Percentiles rank a stretch among this genome's conserved stretches.
phyloP scores from a whole-genome alignment of 1,140 invertebrate species.

The Rhagoletis zephyria region DNA sequence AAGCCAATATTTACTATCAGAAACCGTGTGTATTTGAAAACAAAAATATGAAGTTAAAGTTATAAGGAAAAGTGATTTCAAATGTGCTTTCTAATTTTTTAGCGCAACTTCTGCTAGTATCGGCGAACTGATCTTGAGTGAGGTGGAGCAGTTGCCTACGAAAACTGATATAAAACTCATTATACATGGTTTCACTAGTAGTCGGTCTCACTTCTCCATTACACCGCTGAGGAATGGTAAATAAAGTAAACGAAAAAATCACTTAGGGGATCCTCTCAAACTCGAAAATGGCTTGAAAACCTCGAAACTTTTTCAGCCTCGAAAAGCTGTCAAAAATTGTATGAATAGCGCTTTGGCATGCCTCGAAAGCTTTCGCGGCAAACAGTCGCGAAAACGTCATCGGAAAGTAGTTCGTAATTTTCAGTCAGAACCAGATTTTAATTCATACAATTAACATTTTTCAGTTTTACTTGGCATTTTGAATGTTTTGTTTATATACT shows the following conservation, averaged over 20 bases:
- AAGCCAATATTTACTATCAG: slow-evolving; percentile 66
- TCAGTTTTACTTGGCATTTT: too few species aligned
- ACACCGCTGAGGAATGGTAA: slow-evolving; percentile 67
- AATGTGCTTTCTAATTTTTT: not conserved
- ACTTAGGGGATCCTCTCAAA: too few species aligned
- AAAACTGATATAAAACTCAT: slow-evolving; percentile 65
- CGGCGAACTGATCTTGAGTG: slow-evolving; percentile 56
- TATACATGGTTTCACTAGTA: slow-evolving; percentile 67
- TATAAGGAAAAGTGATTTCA: not conserved
- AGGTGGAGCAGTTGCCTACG: slow-evolving; percentile 56
- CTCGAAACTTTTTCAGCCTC: too few species aligned
- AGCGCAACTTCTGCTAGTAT: slow-evolving; percentile 5
- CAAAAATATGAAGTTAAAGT: not conserved
- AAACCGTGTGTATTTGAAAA: slow-evolving; percentile 53
- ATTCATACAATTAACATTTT: too few species aligned
- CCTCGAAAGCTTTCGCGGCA: too few species aligned
- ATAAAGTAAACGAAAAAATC: not conserved
- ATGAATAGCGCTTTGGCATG: too few species aligned
- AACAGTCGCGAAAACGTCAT: too few species aligned
- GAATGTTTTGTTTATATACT: too few species aligned
- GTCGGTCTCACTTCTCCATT: slow-evolving; percentile 65
- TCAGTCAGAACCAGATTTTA: too few species aligned
- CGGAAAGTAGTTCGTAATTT: too few species aligned
- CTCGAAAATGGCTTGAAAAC: too few species aligned
- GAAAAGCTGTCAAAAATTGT: too few species aligned